Base-by-base conservation (phyloP, 2,888 invertebrate species). In the Acleris cristana region DNA sequence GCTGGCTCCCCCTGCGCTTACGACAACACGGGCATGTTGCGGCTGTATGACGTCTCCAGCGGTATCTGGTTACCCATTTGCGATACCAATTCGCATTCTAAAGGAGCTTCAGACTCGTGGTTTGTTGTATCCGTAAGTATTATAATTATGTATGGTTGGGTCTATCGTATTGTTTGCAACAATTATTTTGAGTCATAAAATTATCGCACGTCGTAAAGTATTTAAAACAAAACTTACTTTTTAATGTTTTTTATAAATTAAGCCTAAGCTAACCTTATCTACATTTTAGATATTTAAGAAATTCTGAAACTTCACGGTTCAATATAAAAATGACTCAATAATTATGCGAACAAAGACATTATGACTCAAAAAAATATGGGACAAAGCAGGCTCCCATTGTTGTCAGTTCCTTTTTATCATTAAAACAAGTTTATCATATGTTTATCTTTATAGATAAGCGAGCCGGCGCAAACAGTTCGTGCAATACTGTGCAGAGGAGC, bases 401-500 rank as follows among this genome's bases (percentile, higher is more conserved):
- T 34, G 34, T 10, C 34, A 34, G 2, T 26, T 2, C 2, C 34
- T 57, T 48, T 44, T 34, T 44, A 21, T 16, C n/a, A 8, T 21
- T 21, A 5, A 19, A 34, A 51, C 18, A 19, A 26, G 16, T 44
- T 12, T 54, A 16, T 44, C n/a, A 26, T 6, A 16, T 56, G 14
- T 63, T 53, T 49, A 44, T 49, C 53, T 19, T 76, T 76, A 2
- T 77, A 97, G 71, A 89, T 98, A 0, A 96, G 95, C 71, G 98
- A 99, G 87, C 93, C 94, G 0, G 94, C 95, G 18, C 96, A 97
- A 84, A 95, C 95, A 63, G 94, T 98, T 6, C 95, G 97, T 51
- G 97, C 96, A 16, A 96, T 99, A 30, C 93, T 97, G 62, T 99
- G 99, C 78, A 96, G 97, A 81, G 98, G 98, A n/a, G 94, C 96